A percentile compares a stretch with the other conserved stretches of the same genome.
Evolutionary conservation across 2,797 vertebrate genomes (phyloP).

Genomic region (Stomatorhinus walkeri): DNA sequence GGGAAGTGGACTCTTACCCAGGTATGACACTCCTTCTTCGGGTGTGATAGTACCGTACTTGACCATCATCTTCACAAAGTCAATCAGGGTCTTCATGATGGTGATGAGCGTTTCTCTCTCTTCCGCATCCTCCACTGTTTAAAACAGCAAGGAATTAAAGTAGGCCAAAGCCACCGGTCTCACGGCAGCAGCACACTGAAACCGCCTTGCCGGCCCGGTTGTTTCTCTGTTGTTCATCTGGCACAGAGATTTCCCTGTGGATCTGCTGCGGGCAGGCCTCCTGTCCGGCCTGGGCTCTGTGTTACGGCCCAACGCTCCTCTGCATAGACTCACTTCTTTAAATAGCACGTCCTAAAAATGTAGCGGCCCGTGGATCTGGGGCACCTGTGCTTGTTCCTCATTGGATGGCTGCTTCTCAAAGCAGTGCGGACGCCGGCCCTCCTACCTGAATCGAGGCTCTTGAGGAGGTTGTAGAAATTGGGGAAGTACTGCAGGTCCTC

Average conservation of each 20-base stretch:
- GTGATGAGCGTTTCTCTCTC: constrained; percentile 94
- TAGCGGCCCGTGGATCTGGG: background rate
- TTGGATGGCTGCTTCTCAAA: background rate
- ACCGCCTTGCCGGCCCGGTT: background rate
- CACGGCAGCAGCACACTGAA: background rate
- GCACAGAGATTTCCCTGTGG: constrained; percentile 3
- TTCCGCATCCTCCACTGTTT: constrained; percentile 78
- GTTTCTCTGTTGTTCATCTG: constrained; percentile 6
- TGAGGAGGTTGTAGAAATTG: constrained; percentile 89
- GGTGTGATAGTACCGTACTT: constrained; percentile 97
- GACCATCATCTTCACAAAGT: constrained; percentile 99
- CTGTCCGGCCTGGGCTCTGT: background rate
- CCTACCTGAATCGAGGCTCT: constrained; percentile 86
- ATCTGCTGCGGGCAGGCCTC: background rate
- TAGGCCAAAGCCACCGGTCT: background rate
- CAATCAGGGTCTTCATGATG: constrained; percentile 96
- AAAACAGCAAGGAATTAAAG: constrained; percentile 5
- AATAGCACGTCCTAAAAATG: background rate
- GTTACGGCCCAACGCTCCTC: background rate
- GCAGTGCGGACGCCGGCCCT: background rate
- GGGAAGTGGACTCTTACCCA: constrained; percentile 63
- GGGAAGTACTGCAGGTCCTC: constrained; percentile 97
- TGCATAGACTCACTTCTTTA: background rate
- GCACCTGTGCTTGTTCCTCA: background rate
- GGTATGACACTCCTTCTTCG: constrained; percentile 92